Evolutionary conservation across 1,140 invertebrate genomes (phyloP), one percentile per base, ranked within the genome.

Genomic region (Drosophila ercepeae): DNA sequence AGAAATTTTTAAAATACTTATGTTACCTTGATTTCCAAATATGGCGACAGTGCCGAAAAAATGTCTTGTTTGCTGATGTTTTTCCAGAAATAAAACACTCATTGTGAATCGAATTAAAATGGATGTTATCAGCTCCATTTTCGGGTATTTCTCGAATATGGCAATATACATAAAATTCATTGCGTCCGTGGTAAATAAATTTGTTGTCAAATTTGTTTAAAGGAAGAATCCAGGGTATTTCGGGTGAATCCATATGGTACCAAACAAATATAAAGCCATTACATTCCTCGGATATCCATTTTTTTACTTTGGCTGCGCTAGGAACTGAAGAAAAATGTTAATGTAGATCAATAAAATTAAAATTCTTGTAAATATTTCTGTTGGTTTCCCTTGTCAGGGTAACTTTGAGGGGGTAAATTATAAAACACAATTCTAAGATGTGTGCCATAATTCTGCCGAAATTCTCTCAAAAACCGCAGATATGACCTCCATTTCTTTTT

Each of bases 121-220:
- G 97, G 0, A 95, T 94, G 1, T 95, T 92, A 89, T 98, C 97
- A 0, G 97, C 96, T 0, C 97, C 97, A 78, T 98, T 98, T 91
- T 98, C 97, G 0, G 97, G 97, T 41, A 98, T 96, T 83, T 98
- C 97, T 95, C 98, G 95, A 72, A 95, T 94, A 74, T 96, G 95
- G 73, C 94, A 94, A 59, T 93, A 95, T 39, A 97, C 92, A 23
- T 94, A 92, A 83, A 96, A 97, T 71, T 97, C 95, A 68, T 95
- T 95, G 1, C 94, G 92, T 0, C 97, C 97, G 19, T 95, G 93
- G 81, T 94, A 97, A 1, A 91, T 90, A 94, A 94, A 97, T 4
- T 89, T 73, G 1, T 94, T 93, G 6, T 86, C 89, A 2, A 71
- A 5, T 96, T 92, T 64, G 95, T 89, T 89, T 0, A 92, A 82